Conservation (phyloP, 2,888 invertebrate species). For the Sussaba pulchella region DNA sequence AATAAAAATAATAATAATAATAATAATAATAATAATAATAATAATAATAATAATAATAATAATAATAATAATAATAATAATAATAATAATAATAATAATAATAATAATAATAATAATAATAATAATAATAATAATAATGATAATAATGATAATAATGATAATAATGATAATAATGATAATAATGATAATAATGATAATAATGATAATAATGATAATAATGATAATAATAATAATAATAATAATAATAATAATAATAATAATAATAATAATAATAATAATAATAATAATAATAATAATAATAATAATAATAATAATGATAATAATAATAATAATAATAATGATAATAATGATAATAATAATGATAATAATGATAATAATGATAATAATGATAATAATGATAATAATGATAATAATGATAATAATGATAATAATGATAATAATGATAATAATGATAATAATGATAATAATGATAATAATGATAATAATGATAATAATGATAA, state of each 20-base stretch:
- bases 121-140: background rate
- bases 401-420: constrained; percentile 26
- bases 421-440: background rate
- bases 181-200: background rate
- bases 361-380: background rate
- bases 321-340: background rate
- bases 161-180: background rate
- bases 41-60: too few species aligned
- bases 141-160: background rate
- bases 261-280: background rate
- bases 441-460: background rate
- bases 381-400: background rate
- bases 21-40: background rate
- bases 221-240: constrained; percentile 15
- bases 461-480: too few species aligned
- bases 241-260: background rate
- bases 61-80: too few species aligned
- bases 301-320: too few species aligned
- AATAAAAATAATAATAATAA: background rate
- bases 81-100: background rate
- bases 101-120: background rate
- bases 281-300: too few species aligned
- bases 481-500: too few species aligned
- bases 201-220: background rate
- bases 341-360: background rate